phyloP scores from a whole-genome alignment of 2,113 vertebrate species.

The Prolemur simus region DNA sequence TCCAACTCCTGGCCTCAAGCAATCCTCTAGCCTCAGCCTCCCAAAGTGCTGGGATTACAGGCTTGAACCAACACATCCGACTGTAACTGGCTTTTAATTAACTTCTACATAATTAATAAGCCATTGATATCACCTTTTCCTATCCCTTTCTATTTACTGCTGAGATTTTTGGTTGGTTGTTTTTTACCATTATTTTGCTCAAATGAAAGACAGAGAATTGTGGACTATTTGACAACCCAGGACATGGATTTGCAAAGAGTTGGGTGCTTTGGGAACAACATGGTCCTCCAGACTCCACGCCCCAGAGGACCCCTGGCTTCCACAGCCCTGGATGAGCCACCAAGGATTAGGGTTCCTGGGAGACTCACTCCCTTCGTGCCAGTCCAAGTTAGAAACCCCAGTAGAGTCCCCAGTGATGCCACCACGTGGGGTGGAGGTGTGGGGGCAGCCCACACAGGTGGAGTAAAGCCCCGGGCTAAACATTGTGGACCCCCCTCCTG shows the following conservation, averaged over 20 bases:
- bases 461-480: background rate
- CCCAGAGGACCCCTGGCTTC: background rate
- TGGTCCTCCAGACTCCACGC: too few species aligned
- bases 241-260: background rate
- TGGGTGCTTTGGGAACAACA: background rate
- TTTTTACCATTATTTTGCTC: background rate
- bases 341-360: background rate
- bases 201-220: background rate
- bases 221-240: background rate
- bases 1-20: too few species aligned
- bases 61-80: too few species aligned
- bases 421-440: fast-evolving
- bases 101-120: background rate
- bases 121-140: background rate
- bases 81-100: background rate
- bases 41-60: too few species aligned
- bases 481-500: background rate
- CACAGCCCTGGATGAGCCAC: background rate
- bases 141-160: background rate
- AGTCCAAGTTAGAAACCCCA: background rate
- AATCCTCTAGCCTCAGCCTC: too few species aligned
- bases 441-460: background rate
- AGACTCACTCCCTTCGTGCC: background rate
- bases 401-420: background rate
- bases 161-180: background rate